Evolutionary conservation across 2,797 vertebrate species (phyloP), one percentile per base, ranked within the genome.

Genomic region (Alfaro cultratus): DNA sequence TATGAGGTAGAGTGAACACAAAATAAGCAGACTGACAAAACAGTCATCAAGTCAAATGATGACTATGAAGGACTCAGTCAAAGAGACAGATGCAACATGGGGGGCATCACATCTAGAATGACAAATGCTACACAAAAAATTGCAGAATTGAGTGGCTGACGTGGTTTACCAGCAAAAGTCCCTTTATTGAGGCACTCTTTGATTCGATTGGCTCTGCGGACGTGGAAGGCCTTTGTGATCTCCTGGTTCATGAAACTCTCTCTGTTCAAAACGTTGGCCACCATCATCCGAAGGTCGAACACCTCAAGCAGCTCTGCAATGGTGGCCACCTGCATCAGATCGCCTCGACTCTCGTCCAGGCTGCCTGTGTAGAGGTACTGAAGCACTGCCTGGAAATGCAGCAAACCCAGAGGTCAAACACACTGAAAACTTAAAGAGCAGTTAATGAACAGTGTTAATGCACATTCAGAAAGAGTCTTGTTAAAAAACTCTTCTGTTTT

Each of bases 171-270:
- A 84, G 97, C 95, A 1, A 98, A 97, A 46, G 96, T 97, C 0
- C 97, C 97, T 88, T 96, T 97, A 85, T 85, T 95, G 85, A 98
- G 96, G 87, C 96, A 96, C 94, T 98, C 97, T 93, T 97, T 97
- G 95, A 98, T 97, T 83, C 97, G 97, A 91, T 98, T 98, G 93
- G 97, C 96, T 9, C 97, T 96, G 68, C 97, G 97, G 70, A 98
- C 97, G 0, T 98, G 97, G 94, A 98, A 98, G 83, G 97, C 97
- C 94, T 97, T 98, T 89, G 97, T 98, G 94, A 98, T 98, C 94
- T 98, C 97, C 91, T 97, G 97, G 93, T 98, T 98, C 97, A 98
- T 98, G 95, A 98, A 98, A 90, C 97, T 97, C 91, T 98, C 97
- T 83, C 96, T 95, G 94, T 98, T 98, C 83, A 98, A 96, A 64